Evolutionary conservation across 2,113 vertebrate species (phyloP), one percentile per base, ranked within the genome.

Genomic region (Brachirus orientalis): DNA sequence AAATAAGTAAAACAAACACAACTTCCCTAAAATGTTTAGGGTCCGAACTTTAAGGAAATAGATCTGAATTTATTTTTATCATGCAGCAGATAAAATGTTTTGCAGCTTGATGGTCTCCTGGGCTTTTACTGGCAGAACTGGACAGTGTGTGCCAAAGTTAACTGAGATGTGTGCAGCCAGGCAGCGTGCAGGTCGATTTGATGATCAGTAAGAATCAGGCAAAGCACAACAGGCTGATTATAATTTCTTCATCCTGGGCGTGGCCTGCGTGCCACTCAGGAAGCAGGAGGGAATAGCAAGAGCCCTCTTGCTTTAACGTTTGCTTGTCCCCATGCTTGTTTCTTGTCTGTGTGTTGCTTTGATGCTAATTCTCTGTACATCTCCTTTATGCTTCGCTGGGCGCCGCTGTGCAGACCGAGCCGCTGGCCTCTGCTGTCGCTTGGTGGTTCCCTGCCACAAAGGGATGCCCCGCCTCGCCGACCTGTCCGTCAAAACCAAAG

Each of bases 401-500:
- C 17, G 83, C 10, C 19, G 60, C 38, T 74, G 85, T 90, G 90
- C 89, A 99, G 97, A 98, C 90, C 95, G 97, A 91, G 96, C 97
- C n/a, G 96, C 97, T 36, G 97, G 97, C 83, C 96, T 98, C 88
- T 98, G 97, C 93, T 99, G 96, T 90, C 96, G 97, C 93, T 94
- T 99, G 91, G 95, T 96, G 91, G 95, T 95, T 64, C 96, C 97
- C 88, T 98, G 97, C 94, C 95, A 98, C 93, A 98, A 97, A 93
- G 97, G 96, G 92, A 97, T 98, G 95, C 96, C 97, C 74, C 95
- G 95, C 90, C 96, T 99, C 82, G 95, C 96, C 81, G 97, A 98
- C 94, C 95, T 98, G 91, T 99, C 96, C 77, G 95, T 98, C 94
- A 99, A 98, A 97, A 99, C 97, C 95, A 98, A 97, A 96, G 97